Evolutionary conservation across 2,113 vertebrate genomes (phyloP), one percentile per base, ranked within the genome.

Genomic region (Malaclemys terrapin): DNA sequence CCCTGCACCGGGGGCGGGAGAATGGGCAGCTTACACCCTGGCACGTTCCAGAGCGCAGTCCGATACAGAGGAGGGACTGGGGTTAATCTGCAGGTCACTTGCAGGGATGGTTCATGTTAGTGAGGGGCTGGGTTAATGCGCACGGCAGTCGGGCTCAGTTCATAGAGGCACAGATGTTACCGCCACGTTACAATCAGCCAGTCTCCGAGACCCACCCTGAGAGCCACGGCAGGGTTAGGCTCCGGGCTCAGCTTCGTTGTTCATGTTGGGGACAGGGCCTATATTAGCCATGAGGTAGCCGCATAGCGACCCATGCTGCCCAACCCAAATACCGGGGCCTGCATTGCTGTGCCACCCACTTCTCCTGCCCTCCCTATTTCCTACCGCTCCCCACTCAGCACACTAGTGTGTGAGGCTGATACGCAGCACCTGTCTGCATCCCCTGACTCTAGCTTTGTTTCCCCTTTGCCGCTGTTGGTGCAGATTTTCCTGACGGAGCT

Each of bases 401-500:
- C 22, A 10, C 20, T 7, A 25, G 72, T 12, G 29, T 24, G 35
- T 17, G 45, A 17, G 49, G n/a, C 35, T 42, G 11, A 5, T 29
- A 25, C 13, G 12, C 52, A 82, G 53, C 50, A 20, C 13, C 50
- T 59, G 38, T 27, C 8, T 5, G 14, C 56, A 22, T 29, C 10
- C 14, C 47, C 35, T 13, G 31, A 25, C 50, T 75, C 47, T 45
- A 47, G 24, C 20, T 24, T 81, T 62, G 45, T 5, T 76, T 25
- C 72, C 42, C 42, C 53, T 72, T 57, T 56, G 42, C 29, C 7
- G 76, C 31, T 25, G 54, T 54, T 84, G 56, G 56, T 19, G 31
- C 86, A 92, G 91, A 92, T 88, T 50, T 92, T 92, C 86, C 86
- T 92, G 81, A 80, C 3, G 8, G 75, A 80, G 24, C 75, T 84